These are phyloP conservation scores for Cheilosia variabilis DNA, from an alignment of 2,888 invertebrate genomes.

Conservation along the genomic window DNA sequence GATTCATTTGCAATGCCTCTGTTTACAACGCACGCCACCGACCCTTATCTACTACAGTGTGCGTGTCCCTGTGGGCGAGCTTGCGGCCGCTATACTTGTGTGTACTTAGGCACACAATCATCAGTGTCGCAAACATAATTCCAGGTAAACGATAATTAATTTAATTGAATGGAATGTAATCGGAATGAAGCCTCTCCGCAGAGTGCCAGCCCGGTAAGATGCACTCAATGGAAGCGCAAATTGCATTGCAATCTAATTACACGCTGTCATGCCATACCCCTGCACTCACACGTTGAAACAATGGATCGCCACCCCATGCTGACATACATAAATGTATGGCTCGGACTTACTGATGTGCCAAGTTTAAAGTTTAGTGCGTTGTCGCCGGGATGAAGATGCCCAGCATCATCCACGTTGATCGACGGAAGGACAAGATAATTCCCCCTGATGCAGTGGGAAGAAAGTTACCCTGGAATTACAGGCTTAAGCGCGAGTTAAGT, in stretches of 20 bases:
- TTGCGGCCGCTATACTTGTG: neutral
- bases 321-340: neutral
- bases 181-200: conserved; percentile 10
- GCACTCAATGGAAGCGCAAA: conserved; percentile 27
- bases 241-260: conserved; percentile 58
- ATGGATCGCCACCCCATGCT: neutral
- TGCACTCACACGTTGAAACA: conserved; percentile 54
- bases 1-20: conserved; percentile 52
- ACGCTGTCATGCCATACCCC: conserved; percentile 37
- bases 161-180: conserved; percentile 61
- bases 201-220: conserved; percentile 26
- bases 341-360: conserved; percentile 23
- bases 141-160: conserved; percentile 66
- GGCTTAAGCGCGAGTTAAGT: conserved; percentile 35
- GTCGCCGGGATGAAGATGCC: conserved; percentile 6
- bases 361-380: conserved; percentile 55
- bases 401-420: conserved; percentile 18
- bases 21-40: conserved; percentile 20
- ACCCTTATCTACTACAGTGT: conserved; percentile 24
- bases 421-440: conserved; percentile 58
- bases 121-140: conserved; percentile 65
- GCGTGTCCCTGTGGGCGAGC: neutral
- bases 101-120: conserved; percentile 36
- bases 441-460: conserved; percentile 42
- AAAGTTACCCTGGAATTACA: conserved; percentile 57